Conservation (phyloP, 2,888 invertebrate genomes). For the Melipona bicolor region DNA sequence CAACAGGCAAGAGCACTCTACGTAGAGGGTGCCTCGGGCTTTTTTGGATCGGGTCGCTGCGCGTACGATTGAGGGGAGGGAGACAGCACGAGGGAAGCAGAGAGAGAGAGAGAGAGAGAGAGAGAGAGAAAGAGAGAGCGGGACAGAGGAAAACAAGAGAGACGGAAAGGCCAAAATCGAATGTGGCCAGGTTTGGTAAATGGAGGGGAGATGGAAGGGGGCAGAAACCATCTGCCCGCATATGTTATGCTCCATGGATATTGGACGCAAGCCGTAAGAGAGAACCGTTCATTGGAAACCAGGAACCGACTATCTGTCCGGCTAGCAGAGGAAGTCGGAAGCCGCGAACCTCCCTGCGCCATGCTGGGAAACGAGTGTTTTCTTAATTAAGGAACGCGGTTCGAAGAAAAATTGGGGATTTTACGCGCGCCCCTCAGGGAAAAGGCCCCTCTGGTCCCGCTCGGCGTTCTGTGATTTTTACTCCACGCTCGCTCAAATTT, state of each 20-base stretch:
- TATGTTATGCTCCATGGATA: constrained; percentile 78
- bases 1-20: constrained; percentile 71
- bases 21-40: constrained; percentile 77
- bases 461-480: constrained; percentile 15
- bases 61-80: constrained; percentile 60
- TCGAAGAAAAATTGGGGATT: constrained; percentile 55
- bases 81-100: constrained; percentile 53
- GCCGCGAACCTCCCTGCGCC: constrained; percentile 62
- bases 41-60: constrained; percentile 72
- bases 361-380: constrained; percentile 73
- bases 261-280: constrained; percentile 67
- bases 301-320: constrained; percentile 70
- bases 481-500: background rate
- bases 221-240: constrained; percentile 81
- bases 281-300: constrained; percentile 73
- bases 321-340: constrained; percentile 75
- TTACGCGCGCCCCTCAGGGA: constrained; percentile 2
- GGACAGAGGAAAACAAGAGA: constrained; percentile 17
- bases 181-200: constrained; percentile 47
- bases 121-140: constrained; percentile 37
- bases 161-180: constrained; percentile 56
- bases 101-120: constrained; percentile 29
- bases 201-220: constrained; percentile 62
- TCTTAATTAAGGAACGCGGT: constrained; percentile 72
- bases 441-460: background rate